Conservation (phyloP, 2,888 invertebrate genomes). For the Euproctis similis region DNA sequence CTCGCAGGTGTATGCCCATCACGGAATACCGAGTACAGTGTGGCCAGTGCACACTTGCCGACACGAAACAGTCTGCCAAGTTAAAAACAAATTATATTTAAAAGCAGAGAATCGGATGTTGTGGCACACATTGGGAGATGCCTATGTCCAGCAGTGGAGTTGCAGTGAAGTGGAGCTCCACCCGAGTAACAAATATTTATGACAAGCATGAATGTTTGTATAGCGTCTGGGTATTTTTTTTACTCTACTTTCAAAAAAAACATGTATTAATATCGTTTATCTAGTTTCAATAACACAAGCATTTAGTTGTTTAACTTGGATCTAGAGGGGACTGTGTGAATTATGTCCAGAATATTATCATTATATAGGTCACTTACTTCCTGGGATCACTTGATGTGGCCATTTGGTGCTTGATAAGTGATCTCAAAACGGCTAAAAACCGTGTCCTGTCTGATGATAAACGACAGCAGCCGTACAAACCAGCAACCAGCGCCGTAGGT, state of each 20-base stretch:
- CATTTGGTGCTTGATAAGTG: slow-evolving; percentile 62
- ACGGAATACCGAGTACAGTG: slow-evolving; percentile 90
- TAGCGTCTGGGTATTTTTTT: not conserved
- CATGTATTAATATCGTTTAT: too few relatives aligned
- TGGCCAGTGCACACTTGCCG: slow-evolving; percentile 90
- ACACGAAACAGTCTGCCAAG: slow-evolving; percentile 82
- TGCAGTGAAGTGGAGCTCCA: too few relatives aligned
- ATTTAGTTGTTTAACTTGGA: too few relatives aligned
- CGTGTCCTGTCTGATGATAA: slow-evolving; percentile 46
- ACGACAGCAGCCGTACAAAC: slow-evolving; percentile 61
- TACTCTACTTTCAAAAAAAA: too few relatives aligned
- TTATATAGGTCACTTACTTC: slow-evolving; percentile 60
- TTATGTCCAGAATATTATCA: too few relatives aligned
- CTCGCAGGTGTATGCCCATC: slow-evolving; percentile 94
- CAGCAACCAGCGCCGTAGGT: slow-evolving; percentile 52
- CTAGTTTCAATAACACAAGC: too few relatives aligned
- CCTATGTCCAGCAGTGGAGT: too few relatives aligned
- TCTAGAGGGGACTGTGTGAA: too few relatives aligned
- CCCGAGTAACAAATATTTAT: too few relatives aligned
- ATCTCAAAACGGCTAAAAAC: slow-evolving; percentile 52
- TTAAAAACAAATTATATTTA: not conserved
- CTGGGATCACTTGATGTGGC: slow-evolving; percentile 56
- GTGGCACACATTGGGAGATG: too few relatives aligned
- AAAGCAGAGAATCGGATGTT: too few relatives aligned
- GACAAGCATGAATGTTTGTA: too few relatives aligned